Conservation (phyloP, 2,888 invertebrate genomes). For the Scaptomyza cyrtandrae region DNA sequence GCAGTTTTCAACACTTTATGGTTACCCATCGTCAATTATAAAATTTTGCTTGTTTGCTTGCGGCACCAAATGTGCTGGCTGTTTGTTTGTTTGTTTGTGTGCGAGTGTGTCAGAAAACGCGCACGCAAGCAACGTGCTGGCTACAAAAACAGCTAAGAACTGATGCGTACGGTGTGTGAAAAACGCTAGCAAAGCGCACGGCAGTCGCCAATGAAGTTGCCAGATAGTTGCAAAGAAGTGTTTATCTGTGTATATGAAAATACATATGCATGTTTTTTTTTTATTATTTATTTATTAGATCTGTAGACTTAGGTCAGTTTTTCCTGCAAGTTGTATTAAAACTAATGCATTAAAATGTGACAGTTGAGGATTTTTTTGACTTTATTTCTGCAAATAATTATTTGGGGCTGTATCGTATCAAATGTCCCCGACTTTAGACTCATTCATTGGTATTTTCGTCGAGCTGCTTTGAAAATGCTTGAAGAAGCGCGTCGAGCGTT, state of each 20-base stretch:
- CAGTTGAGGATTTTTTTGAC: too few relatives aligned
- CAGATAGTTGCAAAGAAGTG: conserved; percentile 19
- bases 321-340: too few relatives aligned
- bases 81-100: conserved; percentile 2
- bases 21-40: conserved; percentile 58
- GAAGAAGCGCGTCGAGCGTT: too few relatives aligned
- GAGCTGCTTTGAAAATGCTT: too few relatives aligned
- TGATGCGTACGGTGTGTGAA: conserved; percentile 33
- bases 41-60: conserved; percentile 20
- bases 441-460: too few relatives aligned
- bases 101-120: conserved; percentile 40
- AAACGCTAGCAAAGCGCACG: conserved; percentile 61
- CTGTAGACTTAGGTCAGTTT: background rate
- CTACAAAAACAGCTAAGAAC: conserved; percentile 57
- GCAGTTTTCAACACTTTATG: conserved; percentile 67
- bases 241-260: background rate
- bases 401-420: too few relatives aligned
- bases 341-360: too few relatives aligned
- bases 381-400: too few relatives aligned
- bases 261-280: background rate
- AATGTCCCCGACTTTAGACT: too few relatives aligned
- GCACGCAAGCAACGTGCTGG: conserved; percentile 49
- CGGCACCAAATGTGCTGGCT: conserved; percentile 4
- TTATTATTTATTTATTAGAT: too few relatives aligned
- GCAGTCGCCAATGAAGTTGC: conserved; percentile 44